Evolutionary conservation across 2,888 invertebrate genomes (phyloP), one percentile per base, ranked within the genome.

Genomic region (Machimus rusticus): DNA sequence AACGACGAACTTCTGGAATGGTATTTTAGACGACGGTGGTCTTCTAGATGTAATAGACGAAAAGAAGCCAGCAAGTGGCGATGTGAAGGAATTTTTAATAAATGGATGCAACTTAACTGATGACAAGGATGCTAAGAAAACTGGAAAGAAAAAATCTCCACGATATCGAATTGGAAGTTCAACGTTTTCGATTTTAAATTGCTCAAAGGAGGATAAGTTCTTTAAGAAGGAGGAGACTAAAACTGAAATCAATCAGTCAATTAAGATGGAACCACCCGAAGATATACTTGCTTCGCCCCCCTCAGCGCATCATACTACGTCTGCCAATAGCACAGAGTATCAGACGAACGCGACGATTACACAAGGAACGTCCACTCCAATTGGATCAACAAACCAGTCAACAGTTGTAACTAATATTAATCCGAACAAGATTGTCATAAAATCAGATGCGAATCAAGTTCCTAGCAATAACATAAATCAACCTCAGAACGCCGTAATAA

Each of bases 1-100:
- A 87, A 92, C 92, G 19, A 92, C 92, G 23, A 93, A 90, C 88
- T 93, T 93, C 89, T 93, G 93, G 93, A 93, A 93, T 88, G 93
- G 92, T 86, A 92, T 93, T n/a, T 90, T 93, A 4, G 93, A 92
- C 85, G 92, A 92, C 46, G 92, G 91, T 19, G 89, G 91, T 43
- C 88, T 92, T 74, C 89, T 90, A 14, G 92, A 92, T 82, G 91
- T 91, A 85, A 92, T 92, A 34, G 90, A 91, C 76, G 91, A 90
- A 5, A 84, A 87, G 76, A 74, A 77, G 37, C 34, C 86, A n/a
- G n/a, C 79, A 5, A 46, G 78, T 46, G 31, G 81, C 31, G 87
- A 74, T 81, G 66, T 66, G 5, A 55, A 76, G 31, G 85, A 87
- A 14, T 78, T 85, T 19, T 46, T 84, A 16, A 85, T 76, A 66